A percentile compares a stretch with the other conserved stretches of the same genome.
These are phyloP conservation scores for Spatulosminthurus flaviceps DNA, from an alignment of 2,888 invertebrate genomes.

Conservation along the genomic window DNA sequence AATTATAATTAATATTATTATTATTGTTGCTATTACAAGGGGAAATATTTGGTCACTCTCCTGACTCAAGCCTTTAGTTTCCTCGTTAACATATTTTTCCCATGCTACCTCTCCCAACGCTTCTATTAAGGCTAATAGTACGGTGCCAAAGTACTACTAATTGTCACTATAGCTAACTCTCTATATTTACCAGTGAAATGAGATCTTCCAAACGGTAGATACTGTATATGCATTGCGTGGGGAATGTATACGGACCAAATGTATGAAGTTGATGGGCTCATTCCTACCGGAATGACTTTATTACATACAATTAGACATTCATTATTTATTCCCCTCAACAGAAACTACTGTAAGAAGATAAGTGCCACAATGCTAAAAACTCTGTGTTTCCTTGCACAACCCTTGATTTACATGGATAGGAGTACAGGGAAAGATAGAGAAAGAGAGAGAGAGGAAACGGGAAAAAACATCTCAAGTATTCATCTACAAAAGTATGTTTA, in stretches of 20 bases:
- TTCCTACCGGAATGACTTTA: neutral
- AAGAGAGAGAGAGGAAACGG: neutral
- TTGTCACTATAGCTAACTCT: too few species aligned
- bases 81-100: neutral
- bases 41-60: neutral
- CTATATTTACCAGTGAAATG: too few species aligned
- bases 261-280: neutral
- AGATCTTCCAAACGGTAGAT: slow-evolving; percentile 18
- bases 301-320: neutral
- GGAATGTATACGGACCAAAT: too few species aligned
- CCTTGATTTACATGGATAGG: neutral
- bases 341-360: neutral
- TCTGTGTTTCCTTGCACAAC: neutral
- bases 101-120: too few species aligned
- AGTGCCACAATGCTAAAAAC: neutral
- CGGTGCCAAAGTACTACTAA: too few species aligned
- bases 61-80: too few species aligned
- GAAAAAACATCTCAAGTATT: neutral
- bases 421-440: too few species aligned
- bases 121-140: too few species aligned
- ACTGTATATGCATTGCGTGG: neutral
- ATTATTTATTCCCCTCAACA: neutral
- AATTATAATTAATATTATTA: neutral
- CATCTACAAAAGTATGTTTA: neutral
- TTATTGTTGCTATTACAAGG: slow-evolving; percentile 12